Percentiles rank a stretch among this genome's conserved stretches.
Conservation (phyloP, 2,797 vertebrate species). For the Acestrorhynchus altus region DNA sequence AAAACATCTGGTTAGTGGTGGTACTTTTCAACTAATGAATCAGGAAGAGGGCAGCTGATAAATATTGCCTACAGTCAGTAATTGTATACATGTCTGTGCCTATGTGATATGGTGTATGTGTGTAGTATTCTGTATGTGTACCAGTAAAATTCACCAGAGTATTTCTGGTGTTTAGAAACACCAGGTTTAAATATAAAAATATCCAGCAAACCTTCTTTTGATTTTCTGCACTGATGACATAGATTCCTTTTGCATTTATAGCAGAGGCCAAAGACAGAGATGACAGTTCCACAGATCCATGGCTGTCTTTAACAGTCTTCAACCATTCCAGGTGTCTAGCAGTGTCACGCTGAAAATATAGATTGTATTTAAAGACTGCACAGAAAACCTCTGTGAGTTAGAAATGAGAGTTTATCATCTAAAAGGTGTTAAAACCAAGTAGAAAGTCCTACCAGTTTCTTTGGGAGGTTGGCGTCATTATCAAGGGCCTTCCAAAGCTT, state of each 20-base stretch:
- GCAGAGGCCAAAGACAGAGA: constrained; percentile 90
- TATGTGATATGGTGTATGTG: too few species aligned
- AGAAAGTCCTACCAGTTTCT: constrained; percentile 84
- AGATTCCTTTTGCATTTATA: constrained; percentile 90
- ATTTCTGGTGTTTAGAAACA: too few species aligned
- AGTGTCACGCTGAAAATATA: constrained; percentile 82
- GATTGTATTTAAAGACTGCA: neutral
- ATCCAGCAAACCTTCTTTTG: constrained; percentile 69
- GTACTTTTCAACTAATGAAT: too few species aligned
- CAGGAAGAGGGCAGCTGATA: too few species aligned
- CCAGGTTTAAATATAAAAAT: neutral
- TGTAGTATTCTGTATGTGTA: too few species aligned
- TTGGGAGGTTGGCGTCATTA: constrained; percentile 85
- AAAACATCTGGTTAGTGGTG: too few species aligned
- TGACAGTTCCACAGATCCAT: constrained; percentile 94
- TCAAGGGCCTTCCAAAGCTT: constrained; percentile 93
- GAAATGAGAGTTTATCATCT: neutral
- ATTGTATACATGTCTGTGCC: too few species aligned
- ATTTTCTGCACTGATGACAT: constrained; percentile 79
- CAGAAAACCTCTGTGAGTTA: neutral
- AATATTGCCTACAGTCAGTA: too few species aligned
- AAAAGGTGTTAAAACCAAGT: neutral
- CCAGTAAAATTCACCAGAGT: too few species aligned
- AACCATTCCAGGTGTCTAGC: constrained; percentile 92
- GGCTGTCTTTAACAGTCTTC: constrained; percentile 94